A percentile compares a stretch with the other conserved stretches of the same genome.
These are phyloP conservation scores for Trachymyrmex cornetzi DNA, from an alignment of 1,140 invertebrate genomes.

Conservation along the genomic window DNA sequence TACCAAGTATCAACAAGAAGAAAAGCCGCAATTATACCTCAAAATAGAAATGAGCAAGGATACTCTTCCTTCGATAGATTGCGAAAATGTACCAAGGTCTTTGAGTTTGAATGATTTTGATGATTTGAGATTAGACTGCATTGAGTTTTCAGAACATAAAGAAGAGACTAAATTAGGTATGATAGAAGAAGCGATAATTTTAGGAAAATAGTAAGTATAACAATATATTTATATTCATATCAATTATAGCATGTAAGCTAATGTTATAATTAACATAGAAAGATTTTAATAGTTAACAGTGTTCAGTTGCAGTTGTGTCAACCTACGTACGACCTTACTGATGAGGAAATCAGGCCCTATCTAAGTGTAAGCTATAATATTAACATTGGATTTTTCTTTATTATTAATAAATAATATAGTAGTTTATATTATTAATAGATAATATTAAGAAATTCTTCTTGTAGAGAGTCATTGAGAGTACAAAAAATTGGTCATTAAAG, in stretches of 20 bases:
- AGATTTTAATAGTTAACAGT: conserved; percentile 79
- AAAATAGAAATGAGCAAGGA: conserved; percentile 87
- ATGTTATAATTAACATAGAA: no score
- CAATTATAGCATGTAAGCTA: neutral
- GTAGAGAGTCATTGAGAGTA: conserved; percentile 80
- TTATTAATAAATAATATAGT: neutral
- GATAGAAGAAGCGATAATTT: conserved; percentile 92
- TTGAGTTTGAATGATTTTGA: conserved; percentile 90
- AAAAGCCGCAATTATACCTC: conserved; percentile 93
- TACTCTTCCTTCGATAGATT: conserved; percentile 76
- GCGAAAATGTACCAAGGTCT: conserved; percentile 88
- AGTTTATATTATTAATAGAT: no score
- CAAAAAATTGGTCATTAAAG: conserved; percentile 91
- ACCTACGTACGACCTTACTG: conserved; percentile 91
- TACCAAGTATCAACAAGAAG: conserved; percentile 94
- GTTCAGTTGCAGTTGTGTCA: conserved; percentile 90
- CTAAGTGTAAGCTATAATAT: conserved; percentile 88
- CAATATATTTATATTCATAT: conserved; percentile 29
- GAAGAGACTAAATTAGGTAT: conserved; percentile 89
- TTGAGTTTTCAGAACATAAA: conserved; percentile 90
- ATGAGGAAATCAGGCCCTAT: conserved; percentile 94
- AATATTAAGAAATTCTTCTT: conserved; percentile 33
- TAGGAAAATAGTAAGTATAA: conserved; percentile 90
- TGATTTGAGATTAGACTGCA: conserved; percentile 93
- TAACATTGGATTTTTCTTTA: conserved; percentile 28